phyloP scores from a whole-genome alignment of 1,140 invertebrate genomes.

The Drosophila kikkawai region DNA sequence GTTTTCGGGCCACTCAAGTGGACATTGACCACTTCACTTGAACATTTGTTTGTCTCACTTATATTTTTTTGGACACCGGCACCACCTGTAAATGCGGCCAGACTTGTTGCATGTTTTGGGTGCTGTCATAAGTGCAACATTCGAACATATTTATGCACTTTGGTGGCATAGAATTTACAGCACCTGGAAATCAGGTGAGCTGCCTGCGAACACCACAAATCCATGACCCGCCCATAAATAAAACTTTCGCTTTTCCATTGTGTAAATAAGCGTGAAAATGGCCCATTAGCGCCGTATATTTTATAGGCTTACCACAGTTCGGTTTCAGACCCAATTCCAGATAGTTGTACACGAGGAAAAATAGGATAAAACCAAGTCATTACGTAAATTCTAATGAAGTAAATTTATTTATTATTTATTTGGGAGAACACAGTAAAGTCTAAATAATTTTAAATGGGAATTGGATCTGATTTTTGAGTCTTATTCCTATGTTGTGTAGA shows the following conservation, averaged over 20 bases:
- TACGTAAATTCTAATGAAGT: background rate
- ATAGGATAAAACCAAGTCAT: background rate
- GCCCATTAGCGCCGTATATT: conserved; percentile 69
- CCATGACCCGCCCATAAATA: conserved; percentile 32
- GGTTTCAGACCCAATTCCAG: conserved; percentile 20
- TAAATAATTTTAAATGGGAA: too few relatives aligned
- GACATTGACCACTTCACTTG: conserved; percentile 60
- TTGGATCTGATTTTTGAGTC: background rate
- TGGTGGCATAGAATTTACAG: conserved; percentile 63
- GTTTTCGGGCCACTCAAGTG: conserved; percentile 53
- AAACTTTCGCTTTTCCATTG: conserved; percentile 79
- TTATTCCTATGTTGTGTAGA: too few relatives aligned
- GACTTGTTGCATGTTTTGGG: conserved; percentile 50
- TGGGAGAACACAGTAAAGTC: too few relatives aligned
- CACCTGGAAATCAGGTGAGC: conserved; percentile 39
- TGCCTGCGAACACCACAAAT: conserved; percentile 20
- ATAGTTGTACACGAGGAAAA: conserved; percentile 3
- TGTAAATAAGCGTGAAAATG: conserved; percentile 74
- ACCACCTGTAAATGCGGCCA: conserved; percentile 50
- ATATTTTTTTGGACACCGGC: conserved; percentile 22
- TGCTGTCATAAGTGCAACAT: conserved; percentile 65
- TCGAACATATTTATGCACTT: conserved; percentile 80
- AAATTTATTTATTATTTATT: too few relatives aligned
- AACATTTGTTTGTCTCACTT: conserved; percentile 30
- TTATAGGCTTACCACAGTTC: conserved; percentile 56